Evolutionary conservation across 2,888 invertebrate genomes (phyloP), one percentile per base, ranked within the genome.

Genomic region (Polia nebulosa): DNA sequence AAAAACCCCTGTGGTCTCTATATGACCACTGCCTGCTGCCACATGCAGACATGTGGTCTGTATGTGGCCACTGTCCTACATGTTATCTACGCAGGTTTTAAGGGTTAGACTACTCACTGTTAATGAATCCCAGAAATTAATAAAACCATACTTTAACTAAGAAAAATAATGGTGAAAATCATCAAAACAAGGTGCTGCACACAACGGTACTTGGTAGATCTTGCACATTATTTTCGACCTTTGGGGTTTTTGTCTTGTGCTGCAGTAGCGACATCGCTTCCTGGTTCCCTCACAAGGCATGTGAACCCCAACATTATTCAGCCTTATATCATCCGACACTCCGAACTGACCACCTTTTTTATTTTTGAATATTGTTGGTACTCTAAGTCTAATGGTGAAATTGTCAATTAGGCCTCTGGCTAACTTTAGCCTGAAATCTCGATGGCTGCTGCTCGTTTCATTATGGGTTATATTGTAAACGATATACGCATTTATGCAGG

Each of bases 401-500:
- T 61, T 60, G 60, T 65, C 60, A 6, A 71, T 71, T 22, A 60
- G 59, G 49, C 56, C 22, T 65, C 60, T 44, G 51, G 60, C 65
- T 52, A 65, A 56, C 36, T 65, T 17, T 27, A 61, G 56, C n/a
- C 71, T 47, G 58, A 67, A 67, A 39, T 68, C 25, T 20, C 52
- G n/a, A 51, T 72, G 72, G 55, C 53, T 68, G 63, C 59, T 68
- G 25, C 63, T 72, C 27, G 32, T 67, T 55, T 44, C 39, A 22
- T 25, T 56, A 32, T 68, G 72, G 29, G 39, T 59, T 36, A 60
- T 44, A 51, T 39, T 71, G 36, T 72, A 44, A n/a, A 67, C 22
- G 53, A 72, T 72, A 53, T 72, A 67, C 45, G 65, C 60, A 64
- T 71, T 71, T 49, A 65, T 71, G 25, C 39, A 51, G 34, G 65